phyloP scores from a whole-genome alignment of 2,888 invertebrate species.

The Eupeodes luniger region DNA sequence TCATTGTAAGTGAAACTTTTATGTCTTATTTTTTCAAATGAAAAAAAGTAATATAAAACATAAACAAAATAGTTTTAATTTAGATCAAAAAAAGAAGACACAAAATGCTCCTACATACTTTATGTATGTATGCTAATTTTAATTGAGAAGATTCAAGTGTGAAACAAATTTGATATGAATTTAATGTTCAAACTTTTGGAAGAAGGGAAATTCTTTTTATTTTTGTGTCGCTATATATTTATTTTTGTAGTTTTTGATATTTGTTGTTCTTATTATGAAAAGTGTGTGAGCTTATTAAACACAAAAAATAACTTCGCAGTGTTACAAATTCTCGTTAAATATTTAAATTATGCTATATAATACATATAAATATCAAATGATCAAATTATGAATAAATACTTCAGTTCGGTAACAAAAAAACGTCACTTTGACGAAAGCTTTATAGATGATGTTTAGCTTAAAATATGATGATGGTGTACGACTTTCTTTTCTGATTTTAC shows the following conservation, averaged over 20 bases:
- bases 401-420: no score
- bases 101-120: background rate
- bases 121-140: conserved; percentile 51
- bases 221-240: no score
- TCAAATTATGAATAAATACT: no score
- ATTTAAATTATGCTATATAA: no score
- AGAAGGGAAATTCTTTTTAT: conserved; percentile 3
- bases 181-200: background rate
- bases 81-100: conserved; percentile 46
- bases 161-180: background rate
- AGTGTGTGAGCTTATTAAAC: background rate
- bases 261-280: background rate
- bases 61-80: conserved; percentile 28
- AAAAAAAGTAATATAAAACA: conserved; percentile 30
- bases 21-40: conserved; percentile 20
- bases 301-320: background rate
- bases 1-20: conserved; percentile 33
- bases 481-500: no score
- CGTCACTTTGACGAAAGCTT: no score
- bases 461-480: no score
- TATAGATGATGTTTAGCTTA: no score
- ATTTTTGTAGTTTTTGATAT: background rate
- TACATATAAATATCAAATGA: no score
- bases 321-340: no score
- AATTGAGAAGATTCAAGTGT: background rate